These are phyloP conservation scores for Thysanoteuthis rhombus DNA, from an alignment of 2,888 invertebrate species.

Conservation along the genomic window DNA sequence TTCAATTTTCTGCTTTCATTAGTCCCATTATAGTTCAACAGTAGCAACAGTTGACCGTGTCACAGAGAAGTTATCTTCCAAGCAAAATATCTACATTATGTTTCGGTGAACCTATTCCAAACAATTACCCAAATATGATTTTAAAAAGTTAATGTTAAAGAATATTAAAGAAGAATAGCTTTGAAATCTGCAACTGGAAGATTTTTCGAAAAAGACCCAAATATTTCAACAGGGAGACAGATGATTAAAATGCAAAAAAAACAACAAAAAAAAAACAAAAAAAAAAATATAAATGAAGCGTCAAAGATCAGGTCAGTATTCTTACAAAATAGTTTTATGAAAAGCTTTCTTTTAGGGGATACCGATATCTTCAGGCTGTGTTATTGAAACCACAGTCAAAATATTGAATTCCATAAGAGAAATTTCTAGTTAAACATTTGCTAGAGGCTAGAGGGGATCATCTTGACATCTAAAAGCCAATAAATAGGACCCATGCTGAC, in stretches of 20 bases:
- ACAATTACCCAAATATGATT: too few relatives aligned
- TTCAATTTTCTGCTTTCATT: too few relatives aligned
- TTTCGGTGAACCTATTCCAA: too few relatives aligned
- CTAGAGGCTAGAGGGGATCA: neutral
- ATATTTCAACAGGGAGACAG: neutral
- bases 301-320: too few relatives aligned
- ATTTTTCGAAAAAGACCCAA: neutral
- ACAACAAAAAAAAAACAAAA: neutral
- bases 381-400: neutral
- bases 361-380: neutral
- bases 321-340: too few relatives aligned
- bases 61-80: too few relatives aligned
- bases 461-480: neutral
- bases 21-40: too few relatives aligned
- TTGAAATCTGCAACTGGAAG: neutral
- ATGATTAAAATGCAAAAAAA: neutral
- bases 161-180: too few relatives aligned
- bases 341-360: neutral
- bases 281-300: neutral
- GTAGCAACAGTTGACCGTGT: too few relatives aligned
- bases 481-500: neutral
- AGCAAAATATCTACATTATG: too few relatives aligned
- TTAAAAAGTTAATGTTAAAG: neutral
- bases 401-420: neutral
- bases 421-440: neutral